These are phyloP conservation scores for Drosophila algonquin DNA, from an alignment of 2,888 invertebrate genomes.

Conservation along the genomic window DNA sequence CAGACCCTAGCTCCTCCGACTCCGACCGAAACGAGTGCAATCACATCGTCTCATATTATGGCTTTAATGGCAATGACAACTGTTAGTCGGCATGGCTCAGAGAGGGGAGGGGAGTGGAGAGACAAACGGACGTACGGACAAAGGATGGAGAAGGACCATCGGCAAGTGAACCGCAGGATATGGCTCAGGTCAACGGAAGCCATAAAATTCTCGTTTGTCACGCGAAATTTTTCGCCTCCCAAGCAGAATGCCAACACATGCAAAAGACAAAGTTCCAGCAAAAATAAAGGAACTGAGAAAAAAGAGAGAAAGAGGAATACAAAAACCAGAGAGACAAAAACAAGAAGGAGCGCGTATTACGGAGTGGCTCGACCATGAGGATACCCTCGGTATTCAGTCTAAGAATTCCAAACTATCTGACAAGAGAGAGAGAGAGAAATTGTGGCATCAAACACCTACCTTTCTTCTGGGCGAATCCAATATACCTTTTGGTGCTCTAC, in stretches of 20 bases:
- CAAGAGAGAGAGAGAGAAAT: background rate
- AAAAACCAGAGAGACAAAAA: conserved; percentile 44
- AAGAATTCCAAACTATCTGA: background rate
- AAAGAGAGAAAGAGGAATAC: conserved; percentile 19
- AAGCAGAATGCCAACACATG: conserved; percentile 76
- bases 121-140: conserved; percentile 8
- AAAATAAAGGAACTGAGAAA: conserved; percentile 17
- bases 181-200: conserved; percentile 84
- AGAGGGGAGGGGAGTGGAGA: conserved; percentile 21
- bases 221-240: conserved; percentile 79
- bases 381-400: background rate
- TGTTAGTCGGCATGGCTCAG: conserved; percentile 55
- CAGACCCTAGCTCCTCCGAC: conserved; percentile 19
- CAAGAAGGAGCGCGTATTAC: background rate
- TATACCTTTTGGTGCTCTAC: background rate
- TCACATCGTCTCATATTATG: conserved; percentile 80
- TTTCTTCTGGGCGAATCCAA: background rate
- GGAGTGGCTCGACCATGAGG: background rate
- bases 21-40: conserved; percentile 74
- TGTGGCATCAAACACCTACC: too few relatives aligned
- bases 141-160: conserved; percentile 35
- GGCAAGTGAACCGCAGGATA: conserved; percentile 79
- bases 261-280: conserved; percentile 77
- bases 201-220: conserved; percentile 84
- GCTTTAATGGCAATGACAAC: conserved; percentile 79